phyloP scores from a whole-genome alignment of 2,888 invertebrate genomes.

The Orchesellides sinensis region DNA sequence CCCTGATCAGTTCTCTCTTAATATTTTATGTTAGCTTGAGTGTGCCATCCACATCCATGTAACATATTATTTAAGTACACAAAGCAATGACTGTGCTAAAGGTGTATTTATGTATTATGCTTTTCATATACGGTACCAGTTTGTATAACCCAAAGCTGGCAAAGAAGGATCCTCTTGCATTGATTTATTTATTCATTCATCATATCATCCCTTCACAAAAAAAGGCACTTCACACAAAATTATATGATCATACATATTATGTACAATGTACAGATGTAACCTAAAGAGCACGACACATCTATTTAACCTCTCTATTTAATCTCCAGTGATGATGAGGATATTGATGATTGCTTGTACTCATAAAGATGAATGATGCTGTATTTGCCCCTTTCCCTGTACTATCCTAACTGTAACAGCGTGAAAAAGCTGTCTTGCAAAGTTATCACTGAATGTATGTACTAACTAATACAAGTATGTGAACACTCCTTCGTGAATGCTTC shows the following conservation, averaged over 20 bases:
- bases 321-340: not conserved
- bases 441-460: not conserved
- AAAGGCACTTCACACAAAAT: not conserved
- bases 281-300: no score
- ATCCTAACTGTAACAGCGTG: not conserved
- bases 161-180: no score
- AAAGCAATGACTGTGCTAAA: no score
- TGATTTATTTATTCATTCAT: constrained; percentile 27
- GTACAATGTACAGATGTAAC: no score
- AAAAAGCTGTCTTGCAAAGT: not conserved
- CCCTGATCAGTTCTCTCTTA: no score
- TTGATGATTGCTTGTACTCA: constrained; percentile 11
- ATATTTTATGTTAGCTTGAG: no score
- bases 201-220: constrained; percentile 2
- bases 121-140: no score
- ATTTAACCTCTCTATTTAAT: not conserved
- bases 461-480: not conserved
- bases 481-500: no score
- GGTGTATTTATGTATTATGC: no score
- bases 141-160: no score
- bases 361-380: constrained; percentile 7
- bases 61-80: no score
- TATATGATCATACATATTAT: not conserved
- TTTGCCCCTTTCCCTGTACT: not conserved
- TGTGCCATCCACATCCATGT: no score